Conservation (phyloP, 2,113 vertebrate genomes). For the Hippocampus mohnikei region DNA sequence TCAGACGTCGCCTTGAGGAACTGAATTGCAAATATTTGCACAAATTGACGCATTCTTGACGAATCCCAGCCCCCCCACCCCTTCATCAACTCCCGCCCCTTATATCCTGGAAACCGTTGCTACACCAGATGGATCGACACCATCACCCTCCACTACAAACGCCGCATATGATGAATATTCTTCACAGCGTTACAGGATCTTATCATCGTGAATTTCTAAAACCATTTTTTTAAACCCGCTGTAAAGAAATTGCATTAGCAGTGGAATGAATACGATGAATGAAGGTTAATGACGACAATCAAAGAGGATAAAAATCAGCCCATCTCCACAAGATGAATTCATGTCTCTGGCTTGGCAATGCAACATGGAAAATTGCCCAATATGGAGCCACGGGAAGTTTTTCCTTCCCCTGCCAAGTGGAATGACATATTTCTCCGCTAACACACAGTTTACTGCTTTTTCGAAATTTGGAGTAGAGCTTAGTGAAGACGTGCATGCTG, state of each 20-base stretch:
- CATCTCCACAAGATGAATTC: conserved; percentile 18
- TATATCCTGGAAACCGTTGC: not conserved
- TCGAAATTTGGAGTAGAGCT: conserved; percentile 18
- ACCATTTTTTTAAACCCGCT: conserved; percentile 2
- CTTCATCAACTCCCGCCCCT: not conserved
- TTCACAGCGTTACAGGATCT: not conserved
- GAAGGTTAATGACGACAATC: conserved; percentile 16
- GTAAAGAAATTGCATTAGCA: conserved; percentile 1
- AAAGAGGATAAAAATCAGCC: conserved; percentile 19
- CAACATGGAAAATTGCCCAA: conserved; percentile 15
- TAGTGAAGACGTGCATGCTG: conserved; percentile 8
- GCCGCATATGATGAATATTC: conserved; percentile 5
- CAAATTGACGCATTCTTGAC: not conserved
- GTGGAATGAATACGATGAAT: conserved; percentile 10
- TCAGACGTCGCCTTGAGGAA: not conserved
- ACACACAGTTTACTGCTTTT: conserved; percentile 22
- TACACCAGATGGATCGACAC: not conserved
- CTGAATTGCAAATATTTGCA: not conserved
- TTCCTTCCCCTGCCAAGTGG: conserved; percentile 11
- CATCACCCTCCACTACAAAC: not conserved
- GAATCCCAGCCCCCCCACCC: too few species aligned
- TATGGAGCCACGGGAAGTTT: conserved; percentile 16
- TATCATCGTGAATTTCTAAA: conserved; percentile 4
- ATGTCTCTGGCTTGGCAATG: conserved; percentile 16
- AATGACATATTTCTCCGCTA: conserved; percentile 14